A percentile compares a stretch with the other conserved stretches of the same genome.
phyloP scores from a whole-genome alignment of 1,140 invertebrate species.

The Panagrolaimus sp. region DNA sequence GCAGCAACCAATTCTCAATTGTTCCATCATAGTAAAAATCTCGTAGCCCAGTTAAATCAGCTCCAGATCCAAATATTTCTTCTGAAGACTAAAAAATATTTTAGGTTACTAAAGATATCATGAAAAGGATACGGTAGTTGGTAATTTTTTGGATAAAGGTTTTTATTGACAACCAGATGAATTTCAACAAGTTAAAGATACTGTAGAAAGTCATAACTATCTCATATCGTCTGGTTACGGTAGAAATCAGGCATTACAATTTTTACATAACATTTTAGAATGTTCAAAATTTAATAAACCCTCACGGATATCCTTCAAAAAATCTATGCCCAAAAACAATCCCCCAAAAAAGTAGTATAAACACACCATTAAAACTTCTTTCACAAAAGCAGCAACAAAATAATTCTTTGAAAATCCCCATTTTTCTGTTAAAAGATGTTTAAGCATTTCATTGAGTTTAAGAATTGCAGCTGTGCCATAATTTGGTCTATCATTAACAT shows the following conservation, averaged over 20 bases:
- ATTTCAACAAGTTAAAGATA: no score
- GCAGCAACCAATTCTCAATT: background rate
- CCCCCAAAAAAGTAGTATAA: background rate
- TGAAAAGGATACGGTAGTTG: no score
- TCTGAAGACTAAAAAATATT: background rate
- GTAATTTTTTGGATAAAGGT: no score
- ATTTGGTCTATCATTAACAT: background rate
- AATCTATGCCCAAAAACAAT: no score
- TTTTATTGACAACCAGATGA: no score
- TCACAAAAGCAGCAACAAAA: background rate
- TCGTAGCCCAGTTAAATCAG: background rate
- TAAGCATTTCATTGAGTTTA: background rate
- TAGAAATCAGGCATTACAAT: no score
- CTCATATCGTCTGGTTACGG: no score
- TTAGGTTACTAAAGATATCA: no score
- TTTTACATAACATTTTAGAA: no score
- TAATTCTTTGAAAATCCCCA: slow-evolving; percentile 2
- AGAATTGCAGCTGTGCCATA: background rate
- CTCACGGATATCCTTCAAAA: no score
- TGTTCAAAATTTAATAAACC: no score
- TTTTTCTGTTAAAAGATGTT: background rate
- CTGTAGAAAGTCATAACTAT: no score
- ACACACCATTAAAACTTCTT: background rate
- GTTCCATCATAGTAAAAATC: background rate
- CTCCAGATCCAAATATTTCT: background rate